Percentiles rank a stretch among this genome's conserved stretches.
phyloP scores from a whole-genome alignment of 2,113 vertebrate species.

The Progne subis region DNA sequence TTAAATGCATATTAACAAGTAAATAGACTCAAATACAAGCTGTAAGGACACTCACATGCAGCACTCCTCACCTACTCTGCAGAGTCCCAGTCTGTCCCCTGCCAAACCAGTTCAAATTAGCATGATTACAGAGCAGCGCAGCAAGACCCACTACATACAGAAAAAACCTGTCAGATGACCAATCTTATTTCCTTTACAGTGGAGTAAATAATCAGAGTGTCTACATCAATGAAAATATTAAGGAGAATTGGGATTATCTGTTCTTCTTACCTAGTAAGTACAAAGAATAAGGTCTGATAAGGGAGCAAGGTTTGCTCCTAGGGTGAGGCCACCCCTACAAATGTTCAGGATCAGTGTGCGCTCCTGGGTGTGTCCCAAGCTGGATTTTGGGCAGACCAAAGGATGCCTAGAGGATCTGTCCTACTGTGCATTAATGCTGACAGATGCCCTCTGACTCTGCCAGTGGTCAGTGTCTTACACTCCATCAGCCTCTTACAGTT shows the following conservation, averaged over 20 bases:
- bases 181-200: background rate
- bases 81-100: background rate
- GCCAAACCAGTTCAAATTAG: background rate
- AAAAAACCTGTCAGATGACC: background rate
- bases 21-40: background rate
- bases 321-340: background rate
- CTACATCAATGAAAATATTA: background rate
- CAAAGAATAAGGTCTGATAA: background rate
- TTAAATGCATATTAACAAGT: background rate
- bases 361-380: background rate
- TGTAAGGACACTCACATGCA: background rate
- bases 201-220: background rate
- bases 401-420: background rate
- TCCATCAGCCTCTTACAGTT: background rate
- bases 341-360: background rate
- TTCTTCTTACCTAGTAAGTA: background rate
- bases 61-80: background rate
- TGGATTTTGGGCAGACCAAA: background rate
- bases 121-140: background rate
- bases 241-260: background rate
- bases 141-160: background rate
- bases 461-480: background rate
- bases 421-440: background rate
- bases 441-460: background rate
- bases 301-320: background rate